Evolutionary conservation across 1,140 invertebrate genomes (phyloP).

Genomic region (Solenopsis invicta): DNA sequence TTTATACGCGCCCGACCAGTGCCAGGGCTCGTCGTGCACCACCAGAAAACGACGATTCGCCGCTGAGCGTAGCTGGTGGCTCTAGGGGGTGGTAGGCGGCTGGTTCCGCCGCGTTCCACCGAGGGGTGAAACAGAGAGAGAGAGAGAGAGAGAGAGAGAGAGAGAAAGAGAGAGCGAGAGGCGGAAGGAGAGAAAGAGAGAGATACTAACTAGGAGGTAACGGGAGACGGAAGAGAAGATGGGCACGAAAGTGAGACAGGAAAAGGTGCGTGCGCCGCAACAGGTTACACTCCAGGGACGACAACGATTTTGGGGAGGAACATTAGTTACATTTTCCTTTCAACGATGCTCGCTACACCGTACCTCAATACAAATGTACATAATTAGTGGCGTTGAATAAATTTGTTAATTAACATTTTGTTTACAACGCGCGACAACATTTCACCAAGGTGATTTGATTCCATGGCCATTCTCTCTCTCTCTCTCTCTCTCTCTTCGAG

Average conservation of each 20-base stretch:
- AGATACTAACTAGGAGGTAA: conserved; percentile 8
- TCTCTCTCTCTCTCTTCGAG: no score
- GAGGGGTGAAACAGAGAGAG: conserved; percentile 40
- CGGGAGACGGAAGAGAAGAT: conserved; percentile 32
- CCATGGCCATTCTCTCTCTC: no score
- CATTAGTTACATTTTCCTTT: neutral
- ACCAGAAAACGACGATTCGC: conserved; percentile 76
- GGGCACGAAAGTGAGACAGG: conserved; percentile 44
- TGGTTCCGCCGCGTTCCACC: conserved; percentile 30
- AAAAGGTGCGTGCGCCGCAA: conserved; percentile 82
- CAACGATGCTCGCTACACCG: neutral
- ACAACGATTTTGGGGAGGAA: neutral
- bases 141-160: conserved; percentile 7
- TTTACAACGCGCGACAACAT: neutral
- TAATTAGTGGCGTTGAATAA: neutral
- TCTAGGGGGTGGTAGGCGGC: conserved; percentile 53
- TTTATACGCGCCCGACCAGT: conserved; percentile 62
- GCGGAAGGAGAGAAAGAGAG: neutral
- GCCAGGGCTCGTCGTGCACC: conserved; percentile 72
- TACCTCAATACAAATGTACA: neutral
- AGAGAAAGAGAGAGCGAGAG: conserved; percentile 1
- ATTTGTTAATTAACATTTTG: neutral
- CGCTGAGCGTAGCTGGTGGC: conserved; percentile 62
- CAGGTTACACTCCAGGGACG: conserved; percentile 78
- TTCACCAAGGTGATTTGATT: neutral